phyloP scores from a whole-genome alignment of 2,888 invertebrate species.

The Lochmaea capreae region DNA sequence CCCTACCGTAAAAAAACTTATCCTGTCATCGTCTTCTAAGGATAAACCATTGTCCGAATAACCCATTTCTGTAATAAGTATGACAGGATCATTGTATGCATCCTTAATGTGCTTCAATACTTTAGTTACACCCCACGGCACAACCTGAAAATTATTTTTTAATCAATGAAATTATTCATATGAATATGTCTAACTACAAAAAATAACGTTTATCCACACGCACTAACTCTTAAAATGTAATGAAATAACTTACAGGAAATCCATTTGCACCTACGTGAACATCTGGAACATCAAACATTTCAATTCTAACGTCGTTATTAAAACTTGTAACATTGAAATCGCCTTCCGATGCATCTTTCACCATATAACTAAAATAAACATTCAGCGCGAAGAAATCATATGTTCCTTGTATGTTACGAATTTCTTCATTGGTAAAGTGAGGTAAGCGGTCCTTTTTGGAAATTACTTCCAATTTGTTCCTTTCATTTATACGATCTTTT shows the following conservation, averaged over 20 bases:
- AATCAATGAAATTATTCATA: no score
- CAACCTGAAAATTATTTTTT: conserved; percentile 53
- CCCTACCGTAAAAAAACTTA: conserved; percentile 61
- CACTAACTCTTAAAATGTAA: neutral
- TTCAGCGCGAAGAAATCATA: conserved; percentile 81
- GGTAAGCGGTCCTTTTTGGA: conserved; percentile 73
- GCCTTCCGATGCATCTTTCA: conserved; percentile 49
- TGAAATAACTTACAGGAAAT: conserved; percentile 5
- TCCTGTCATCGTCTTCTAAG: conserved; percentile 66
- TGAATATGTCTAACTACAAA: no score
- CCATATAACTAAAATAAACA: conserved; percentile 74
- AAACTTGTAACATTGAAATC: neutral
- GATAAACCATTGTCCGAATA: conserved; percentile 65
- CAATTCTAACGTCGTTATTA: neutral
- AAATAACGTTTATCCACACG: no score
- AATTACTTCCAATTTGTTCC: conserved; percentile 70
- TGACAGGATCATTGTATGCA: conserved; percentile 65
- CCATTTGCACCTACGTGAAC: neutral
- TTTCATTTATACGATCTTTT: conserved; percentile 72
- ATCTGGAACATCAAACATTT: neutral
- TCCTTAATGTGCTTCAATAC: conserved; percentile 67
- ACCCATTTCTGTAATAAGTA: conserved; percentile 73
- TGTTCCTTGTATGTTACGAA: conserved; percentile 68
- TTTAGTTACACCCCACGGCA: conserved; percentile 72
- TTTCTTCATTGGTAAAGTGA: conserved; percentile 71